Base-by-base conservation (phyloP, 2,113 vertebrate genomes). In the Cygnus buccinator region DNA sequence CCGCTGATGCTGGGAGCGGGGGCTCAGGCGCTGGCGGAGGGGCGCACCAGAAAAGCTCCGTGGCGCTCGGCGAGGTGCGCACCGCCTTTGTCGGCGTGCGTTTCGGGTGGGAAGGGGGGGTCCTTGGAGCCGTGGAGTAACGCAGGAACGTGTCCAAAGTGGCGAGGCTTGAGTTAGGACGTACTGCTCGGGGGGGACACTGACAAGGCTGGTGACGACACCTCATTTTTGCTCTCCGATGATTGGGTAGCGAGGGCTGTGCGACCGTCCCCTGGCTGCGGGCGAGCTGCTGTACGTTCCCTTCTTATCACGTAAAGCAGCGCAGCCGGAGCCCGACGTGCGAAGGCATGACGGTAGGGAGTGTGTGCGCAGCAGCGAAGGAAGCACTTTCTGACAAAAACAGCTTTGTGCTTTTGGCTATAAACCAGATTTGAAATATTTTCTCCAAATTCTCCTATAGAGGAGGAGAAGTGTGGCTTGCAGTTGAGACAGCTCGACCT, bases 221-320 rank as follows among this genome's bases (percentile, higher is more conserved):
- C 54, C 73, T 94, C 17, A 0, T 62, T 89, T 95, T 91, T 87
- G 37, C 73, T 79, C 79, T 83, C 80, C 82, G 62, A 65, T 91
- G 73, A 90, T 87, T 62, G 62, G 28, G 74, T 55, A 84, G 48
- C 6, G 4, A 89, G 50, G 65, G 73, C 89, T 82, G 28, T 50
- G 62, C 78, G 87, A 63, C 81, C 55, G 58, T 91, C 73, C 74
- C 39, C 50, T 89, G 0, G 0, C 93, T 92, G 70, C 66, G 17
- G 31, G 41, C 28, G 20, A 54, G 37, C 35, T 55, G 31, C 48
- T 94, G 17, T 48, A 29, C 1, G 1, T 91, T 78, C 66, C 87
- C 25, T 52, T 77, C 93, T 96, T 94, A 91, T 82, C 93, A 91
- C 79, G 44, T 82, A 91, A 91, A 91, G 95, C 92, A 94, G 73